phyloP scores from a whole-genome alignment of 1,140 invertebrate genomes.

The Polypedilum pembai region DNA sequence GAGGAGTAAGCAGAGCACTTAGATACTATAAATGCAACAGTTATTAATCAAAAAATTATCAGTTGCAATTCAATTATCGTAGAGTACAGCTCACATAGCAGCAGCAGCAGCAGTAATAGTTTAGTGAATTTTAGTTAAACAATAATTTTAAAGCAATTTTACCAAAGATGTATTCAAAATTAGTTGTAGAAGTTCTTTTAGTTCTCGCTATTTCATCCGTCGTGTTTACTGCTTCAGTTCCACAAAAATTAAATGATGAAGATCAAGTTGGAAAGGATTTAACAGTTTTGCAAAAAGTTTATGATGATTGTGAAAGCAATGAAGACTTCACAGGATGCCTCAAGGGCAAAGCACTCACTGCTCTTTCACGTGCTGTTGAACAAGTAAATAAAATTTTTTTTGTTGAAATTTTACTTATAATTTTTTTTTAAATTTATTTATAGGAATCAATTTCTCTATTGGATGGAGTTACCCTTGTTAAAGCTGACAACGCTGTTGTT shows the following conservation, averaged over 20 bases:
- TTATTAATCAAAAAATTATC: constrained; percentile 25
- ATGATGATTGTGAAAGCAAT: constrained; percentile 52
- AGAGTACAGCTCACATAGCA: background rate
- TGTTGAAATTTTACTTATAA: no score
- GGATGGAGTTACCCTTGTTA: constrained; percentile 50
- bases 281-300: constrained; percentile 48
- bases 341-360: constrained; percentile 50
- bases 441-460: constrained; percentile 50
- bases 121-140: background rate
- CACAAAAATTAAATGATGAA: background rate
- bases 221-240: background rate
- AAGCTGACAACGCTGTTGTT: constrained; percentile 47
- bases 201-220: background rate
- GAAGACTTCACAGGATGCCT: constrained; percentile 51
- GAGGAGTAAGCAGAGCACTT: constrained; percentile 23
- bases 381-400: constrained; percentile 41
- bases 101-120: background rate
- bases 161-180: constrained; percentile 23
- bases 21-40: constrained; percentile 23
- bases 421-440: constrained; percentile 33
- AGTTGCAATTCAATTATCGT: constrained; percentile 7
- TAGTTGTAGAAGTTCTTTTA: background rate
- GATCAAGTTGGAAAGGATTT: constrained; percentile 42
- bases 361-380: constrained; percentile 48
- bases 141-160: background rate